phyloP scores from a whole-genome alignment of 2,888 invertebrate genomes.

The Cataglyphis altisquamis region DNA sequence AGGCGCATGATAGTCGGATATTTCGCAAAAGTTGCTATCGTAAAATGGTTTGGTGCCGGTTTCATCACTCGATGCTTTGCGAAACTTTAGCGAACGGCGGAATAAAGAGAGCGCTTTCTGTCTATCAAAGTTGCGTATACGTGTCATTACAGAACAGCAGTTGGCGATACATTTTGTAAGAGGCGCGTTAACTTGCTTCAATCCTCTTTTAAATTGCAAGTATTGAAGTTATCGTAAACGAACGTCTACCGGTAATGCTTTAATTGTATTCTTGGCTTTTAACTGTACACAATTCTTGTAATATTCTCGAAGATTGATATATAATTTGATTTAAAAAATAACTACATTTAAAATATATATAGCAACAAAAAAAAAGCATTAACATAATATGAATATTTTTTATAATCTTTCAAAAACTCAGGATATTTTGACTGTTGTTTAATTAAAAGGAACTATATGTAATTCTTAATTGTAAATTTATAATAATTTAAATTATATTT shows the following conservation, averaged over 20 bases:
- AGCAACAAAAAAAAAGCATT: background rate
- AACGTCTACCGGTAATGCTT: background rate
- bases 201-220: background rate
- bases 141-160: conserved; percentile 5
- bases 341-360: background rate
- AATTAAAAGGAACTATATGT: background rate
- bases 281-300: background rate
- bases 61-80: conserved; percentile 35
- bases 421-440: background rate
- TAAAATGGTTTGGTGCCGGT: conserved; percentile 15
- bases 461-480: background rate
- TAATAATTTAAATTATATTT: background rate
- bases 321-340: background rate
- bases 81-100: conserved; percentile 42
- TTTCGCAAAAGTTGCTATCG: conserved; percentile 29
- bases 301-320: background rate
- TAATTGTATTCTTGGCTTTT: background rate
- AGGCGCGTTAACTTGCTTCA: conserved; percentile 18
- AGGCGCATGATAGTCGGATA: conserved; percentile 29
- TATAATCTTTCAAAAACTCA: background rate
- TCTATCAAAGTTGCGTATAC: conserved; percentile 36
- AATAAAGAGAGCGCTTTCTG: conserved; percentile 46
- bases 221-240: background rate
- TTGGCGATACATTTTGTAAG: conserved; percentile 12
- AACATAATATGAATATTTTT: background rate